Percentiles rank a stretch among this genome's conserved stretches.
phyloP scores from a whole-genome alignment of 2,888 invertebrate genomes.

The Oegoconia quadripuncta region DNA sequence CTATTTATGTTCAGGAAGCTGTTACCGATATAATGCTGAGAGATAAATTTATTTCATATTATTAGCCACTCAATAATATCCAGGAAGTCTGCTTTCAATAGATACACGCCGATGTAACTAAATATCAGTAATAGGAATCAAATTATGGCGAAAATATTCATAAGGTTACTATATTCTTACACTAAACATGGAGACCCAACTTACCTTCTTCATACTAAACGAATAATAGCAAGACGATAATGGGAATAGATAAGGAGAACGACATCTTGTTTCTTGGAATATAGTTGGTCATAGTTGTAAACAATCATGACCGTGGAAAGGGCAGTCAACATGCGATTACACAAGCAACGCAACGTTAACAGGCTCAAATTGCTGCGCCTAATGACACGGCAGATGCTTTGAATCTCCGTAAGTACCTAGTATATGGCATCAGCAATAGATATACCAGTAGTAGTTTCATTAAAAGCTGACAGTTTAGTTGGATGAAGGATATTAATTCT shows the following conservation, averaged over 20 bases:
- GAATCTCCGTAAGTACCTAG: conserved; percentile 65
- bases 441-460: conserved; percentile 31
- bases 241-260: too few species aligned
- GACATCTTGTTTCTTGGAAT: conserved; percentile 32
- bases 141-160: too few species aligned
- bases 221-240: too few species aligned
- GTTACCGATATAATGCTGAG: conserved; percentile 29
- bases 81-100: conserved; percentile 11
- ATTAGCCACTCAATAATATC: conserved; percentile 20
- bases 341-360: conserved; percentile 62
- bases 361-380: conserved; percentile 68
- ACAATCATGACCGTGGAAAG: conserved; percentile 58
- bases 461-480: background rate
- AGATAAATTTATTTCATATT: conserved; percentile 29
- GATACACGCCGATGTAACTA: too few species aligned
- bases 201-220: too few species aligned
- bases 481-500: background rate
- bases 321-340: conserved; percentile 59
- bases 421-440: conserved; percentile 38
- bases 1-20: conserved; percentile 60
- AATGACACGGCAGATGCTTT: conserved; percentile 73
- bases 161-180: too few species aligned
- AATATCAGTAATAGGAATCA: too few species aligned
- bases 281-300: conserved; percentile 49
- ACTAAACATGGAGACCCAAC: too few species aligned